phyloP scores from a whole-genome alignment of 2,113 vertebrate species.

The Dasyornis broadbenti region DNA sequence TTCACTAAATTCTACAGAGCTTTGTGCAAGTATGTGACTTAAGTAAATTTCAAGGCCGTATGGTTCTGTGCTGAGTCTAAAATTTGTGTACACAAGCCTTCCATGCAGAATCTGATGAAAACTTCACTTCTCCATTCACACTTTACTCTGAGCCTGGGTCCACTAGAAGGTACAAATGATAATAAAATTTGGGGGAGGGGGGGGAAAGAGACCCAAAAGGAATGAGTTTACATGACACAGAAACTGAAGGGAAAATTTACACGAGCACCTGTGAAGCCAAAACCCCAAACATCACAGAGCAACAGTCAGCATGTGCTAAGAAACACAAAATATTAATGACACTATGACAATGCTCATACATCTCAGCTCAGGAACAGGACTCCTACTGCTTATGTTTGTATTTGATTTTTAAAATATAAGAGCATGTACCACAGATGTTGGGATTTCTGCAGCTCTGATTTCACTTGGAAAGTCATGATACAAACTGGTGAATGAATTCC shows the following conservation, averaged over 20 bases:
- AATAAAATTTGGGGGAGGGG: not conserved
- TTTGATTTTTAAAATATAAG: not conserved
- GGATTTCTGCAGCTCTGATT: slow-evolving; percentile 20
- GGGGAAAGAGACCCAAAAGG: not conserved
- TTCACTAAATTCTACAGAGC: not conserved
- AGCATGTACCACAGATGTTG: not conserved
- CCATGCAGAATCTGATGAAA: not conserved
- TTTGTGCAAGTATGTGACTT: not conserved
- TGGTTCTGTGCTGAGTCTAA: not conserved
- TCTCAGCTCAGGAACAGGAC: slow-evolving; percentile 6
- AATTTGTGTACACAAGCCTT: not conserved
- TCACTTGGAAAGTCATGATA: not conserved
- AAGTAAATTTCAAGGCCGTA: not conserved
- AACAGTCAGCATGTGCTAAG: not conserved
- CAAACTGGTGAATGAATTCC: slow-evolving; percentile 32
- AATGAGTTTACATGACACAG: not conserved
- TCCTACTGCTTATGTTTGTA: slow-evolving; percentile 10
- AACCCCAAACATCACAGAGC: not conserved
- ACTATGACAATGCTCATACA: not conserved
- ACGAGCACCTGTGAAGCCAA: not conserved
- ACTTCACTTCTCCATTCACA: not conserved
- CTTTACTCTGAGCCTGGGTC: not conserved
- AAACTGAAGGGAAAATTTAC: not conserved
- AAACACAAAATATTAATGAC: slow-evolving; percentile 34
- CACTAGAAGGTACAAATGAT: not conserved